A percentile compares a stretch with the other conserved stretches of the same genome.
These are phyloP conservation scores for Scomber scombrus DNA, from an alignment of 2,113 vertebrate genomes.

Conservation along the genomic window DNA sequence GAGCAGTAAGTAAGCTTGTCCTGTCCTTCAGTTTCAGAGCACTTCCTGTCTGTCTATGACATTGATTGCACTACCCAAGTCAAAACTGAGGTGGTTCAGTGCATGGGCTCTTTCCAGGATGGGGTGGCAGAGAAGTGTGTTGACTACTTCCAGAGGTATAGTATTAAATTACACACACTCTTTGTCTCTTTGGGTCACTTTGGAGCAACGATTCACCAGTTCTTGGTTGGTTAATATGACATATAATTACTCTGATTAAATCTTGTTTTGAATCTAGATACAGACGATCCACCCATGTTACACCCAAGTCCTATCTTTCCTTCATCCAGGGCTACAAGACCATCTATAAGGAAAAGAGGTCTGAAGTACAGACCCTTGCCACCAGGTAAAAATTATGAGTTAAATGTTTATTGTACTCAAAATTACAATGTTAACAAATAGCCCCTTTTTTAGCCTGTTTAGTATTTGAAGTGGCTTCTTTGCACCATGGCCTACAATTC, in stretches of 20 bases:
- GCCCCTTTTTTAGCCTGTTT: neutral
- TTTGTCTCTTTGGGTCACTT: neutral
- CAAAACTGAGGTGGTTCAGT: conserved; percentile 92
- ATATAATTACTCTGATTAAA: neutral
- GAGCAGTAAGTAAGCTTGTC: neutral
- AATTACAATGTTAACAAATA: neutral
- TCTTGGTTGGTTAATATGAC: neutral
- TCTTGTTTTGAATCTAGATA: conserved; percentile 71
- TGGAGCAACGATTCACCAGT: neutral
- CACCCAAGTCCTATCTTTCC: conserved; percentile 96
- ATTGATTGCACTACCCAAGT: conserved; percentile 90
- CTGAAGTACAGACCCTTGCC: conserved; percentile 90
- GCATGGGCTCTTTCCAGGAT: conserved; percentile 97
- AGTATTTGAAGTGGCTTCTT: neutral
- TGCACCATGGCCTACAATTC: neutral
- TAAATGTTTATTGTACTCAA: too few relatives aligned
- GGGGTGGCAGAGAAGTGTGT: conserved; percentile 95
- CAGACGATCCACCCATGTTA: conserved; percentile 92
- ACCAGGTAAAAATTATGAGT: too few relatives aligned
- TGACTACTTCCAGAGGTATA: conserved; percentile 93
- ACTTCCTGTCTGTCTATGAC: conserved; percentile 92
- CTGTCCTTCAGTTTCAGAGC: conserved; percentile 89
- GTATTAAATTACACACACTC: neutral
- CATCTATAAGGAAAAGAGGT: conserved; percentile 91
- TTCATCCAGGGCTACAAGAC: conserved; percentile 95